phyloP scores from a whole-genome alignment of 2,888 invertebrate genomes.

The Sipha maydis region DNA sequence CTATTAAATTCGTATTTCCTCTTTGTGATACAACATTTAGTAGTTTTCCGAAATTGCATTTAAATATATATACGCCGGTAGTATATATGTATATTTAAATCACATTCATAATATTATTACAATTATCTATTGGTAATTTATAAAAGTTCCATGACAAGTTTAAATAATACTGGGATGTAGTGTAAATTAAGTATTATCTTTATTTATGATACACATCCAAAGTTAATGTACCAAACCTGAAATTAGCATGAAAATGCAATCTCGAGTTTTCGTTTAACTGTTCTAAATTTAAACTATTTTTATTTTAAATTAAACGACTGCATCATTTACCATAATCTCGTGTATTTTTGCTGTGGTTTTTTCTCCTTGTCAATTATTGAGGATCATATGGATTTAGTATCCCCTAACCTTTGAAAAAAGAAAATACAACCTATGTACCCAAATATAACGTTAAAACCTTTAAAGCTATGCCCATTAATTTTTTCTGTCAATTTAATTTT shows the following conservation, averaged over 20 bases:
- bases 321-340: constrained; percentile 11
- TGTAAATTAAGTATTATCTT: constrained; percentile 39
- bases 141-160: constrained; percentile 19
- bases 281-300: constrained; percentile 27
- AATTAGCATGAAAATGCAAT: constrained; percentile 52
- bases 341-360: background rate
- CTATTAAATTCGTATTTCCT: background rate
- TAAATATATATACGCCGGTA: background rate
- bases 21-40: background rate
- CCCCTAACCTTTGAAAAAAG: background rate
- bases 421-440: background rate
- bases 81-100: background rate
- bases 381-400: background rate
- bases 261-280: constrained; percentile 13
- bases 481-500: background rate
- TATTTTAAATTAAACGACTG: constrained; percentile 42
- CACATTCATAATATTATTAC: no score
- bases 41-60: background rate
- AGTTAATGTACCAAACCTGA: constrained; percentile 41
- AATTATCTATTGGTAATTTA: background rate
- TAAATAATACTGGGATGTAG: constrained; percentile 33
- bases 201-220: constrained; percentile 44
- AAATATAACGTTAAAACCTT: background rate
- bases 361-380: constrained; percentile 15
- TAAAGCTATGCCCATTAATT: background rate